phyloP scores from a whole-genome alignment of 2,113 vertebrate species.

The Pontoporia blainvillei region DNA sequence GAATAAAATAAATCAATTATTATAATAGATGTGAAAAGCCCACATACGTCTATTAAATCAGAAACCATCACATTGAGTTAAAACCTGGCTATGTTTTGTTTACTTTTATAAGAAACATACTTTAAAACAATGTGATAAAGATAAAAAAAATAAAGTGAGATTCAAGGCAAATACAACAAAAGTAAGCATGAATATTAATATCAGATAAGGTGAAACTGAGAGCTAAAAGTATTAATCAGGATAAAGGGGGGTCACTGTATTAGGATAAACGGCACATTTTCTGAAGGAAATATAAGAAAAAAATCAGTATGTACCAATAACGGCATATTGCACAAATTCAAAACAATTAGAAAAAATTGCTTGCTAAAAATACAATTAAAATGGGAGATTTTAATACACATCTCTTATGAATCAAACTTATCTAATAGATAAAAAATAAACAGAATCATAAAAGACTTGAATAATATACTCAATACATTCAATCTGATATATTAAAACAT shows the following conservation, averaged over 20 bases:
- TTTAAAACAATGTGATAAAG: background rate
- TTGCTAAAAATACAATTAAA: background rate
- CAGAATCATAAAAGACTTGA: background rate
- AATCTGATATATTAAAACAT: background rate
- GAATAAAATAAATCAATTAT: background rate
- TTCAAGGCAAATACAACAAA: background rate
- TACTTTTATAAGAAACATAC: background rate
- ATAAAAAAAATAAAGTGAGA: background rate
- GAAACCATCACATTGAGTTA: background rate
- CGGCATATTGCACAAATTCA: background rate
- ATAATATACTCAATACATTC: background rate
- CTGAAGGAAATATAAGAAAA: background rate
- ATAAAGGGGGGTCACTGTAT: background rate
- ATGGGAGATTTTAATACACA: background rate
- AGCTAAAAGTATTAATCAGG: background rate
- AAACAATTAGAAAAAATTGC: background rate
- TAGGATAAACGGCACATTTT: background rate
- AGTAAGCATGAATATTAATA: background rate
- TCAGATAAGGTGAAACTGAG: background rate
- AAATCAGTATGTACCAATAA: background rate
- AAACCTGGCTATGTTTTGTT: background rate
- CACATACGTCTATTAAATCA: background rate
- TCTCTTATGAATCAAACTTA: background rate
- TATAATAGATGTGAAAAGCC: background rate
- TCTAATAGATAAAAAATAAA: background rate